These are phyloP conservation scores for Polypterus senegalus DNA, from an alignment of 2,113 vertebrate genomes.

Conservation along the genomic window DNA sequence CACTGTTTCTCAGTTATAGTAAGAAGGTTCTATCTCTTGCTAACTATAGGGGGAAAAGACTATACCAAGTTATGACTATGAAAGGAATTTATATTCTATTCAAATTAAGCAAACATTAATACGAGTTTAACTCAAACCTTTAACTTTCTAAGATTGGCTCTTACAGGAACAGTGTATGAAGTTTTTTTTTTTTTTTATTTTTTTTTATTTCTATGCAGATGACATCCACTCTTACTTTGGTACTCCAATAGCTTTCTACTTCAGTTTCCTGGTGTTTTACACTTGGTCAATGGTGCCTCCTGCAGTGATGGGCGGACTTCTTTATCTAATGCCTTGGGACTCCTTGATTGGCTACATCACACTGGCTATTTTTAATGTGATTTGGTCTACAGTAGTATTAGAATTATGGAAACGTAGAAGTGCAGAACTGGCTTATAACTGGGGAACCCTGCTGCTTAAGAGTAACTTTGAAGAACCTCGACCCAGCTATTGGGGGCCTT, in stretches of 20 bases:
- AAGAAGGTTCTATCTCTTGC: too few species aligned
- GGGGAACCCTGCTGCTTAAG: slow-evolving; percentile 47
- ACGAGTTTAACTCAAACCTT: background rate
- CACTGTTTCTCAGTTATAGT: too few species aligned
- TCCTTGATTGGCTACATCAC: slow-evolving; percentile 45
- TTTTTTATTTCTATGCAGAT: slow-evolving; percentile 32
- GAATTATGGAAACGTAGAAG: slow-evolving; percentile 64
- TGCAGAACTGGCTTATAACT: slow-evolving; percentile 43
- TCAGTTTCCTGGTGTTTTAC: slow-evolving; percentile 67
- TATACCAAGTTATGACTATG: background rate
- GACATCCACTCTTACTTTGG: slow-evolving; percentile 54
- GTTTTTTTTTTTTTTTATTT: background rate
- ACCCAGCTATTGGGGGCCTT: slow-evolving; percentile 43
- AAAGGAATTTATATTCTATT: background rate
- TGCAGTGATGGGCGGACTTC: slow-evolving; percentile 39
- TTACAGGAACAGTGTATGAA: background rate
- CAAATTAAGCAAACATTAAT: background rate
- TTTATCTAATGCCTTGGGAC: slow-evolving; percentile 35
- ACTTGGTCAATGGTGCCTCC: slow-evolving; percentile 56
- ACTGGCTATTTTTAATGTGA: slow-evolving; percentile 57
- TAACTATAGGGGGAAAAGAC: too few species aligned
- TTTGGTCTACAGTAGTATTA: slow-evolving; percentile 60
- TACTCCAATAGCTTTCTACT: slow-evolving; percentile 51
- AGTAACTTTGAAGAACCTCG: slow-evolving; percentile 54
- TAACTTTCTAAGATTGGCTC: background rate